phyloP scores from a whole-genome alignment of 2,113 vertebrate species.

The Chitala chitala region DNA sequence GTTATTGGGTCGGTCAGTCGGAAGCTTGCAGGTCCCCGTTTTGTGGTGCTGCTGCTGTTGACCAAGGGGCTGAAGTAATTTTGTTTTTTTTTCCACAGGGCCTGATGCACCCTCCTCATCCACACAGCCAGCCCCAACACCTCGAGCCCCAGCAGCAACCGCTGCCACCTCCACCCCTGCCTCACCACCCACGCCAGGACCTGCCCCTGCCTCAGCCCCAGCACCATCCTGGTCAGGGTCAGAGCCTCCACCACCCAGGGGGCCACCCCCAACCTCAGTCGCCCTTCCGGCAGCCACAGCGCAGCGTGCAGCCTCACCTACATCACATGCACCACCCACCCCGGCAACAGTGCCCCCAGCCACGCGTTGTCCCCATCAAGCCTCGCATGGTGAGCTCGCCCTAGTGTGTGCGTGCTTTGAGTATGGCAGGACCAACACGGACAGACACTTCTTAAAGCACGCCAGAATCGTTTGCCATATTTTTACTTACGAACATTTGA shows the following conservation, averaged over 20 bases:
- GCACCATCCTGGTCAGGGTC: slow-evolving; percentile 53
- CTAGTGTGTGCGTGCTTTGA: too few relatives aligned
- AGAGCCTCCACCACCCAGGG: slow-evolving; percentile 44
- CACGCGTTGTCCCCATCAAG: slow-evolving; percentile 62
- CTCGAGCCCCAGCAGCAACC: slow-evolving; percentile 67
- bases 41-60: neutral
- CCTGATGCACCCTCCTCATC: slow-evolving; percentile 74
- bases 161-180: slow-evolving; percentile 56
- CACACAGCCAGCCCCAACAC: slow-evolving; percentile 67
- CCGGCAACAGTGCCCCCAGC: slow-evolving; percentile 68
- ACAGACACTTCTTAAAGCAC: too few relatives aligned
- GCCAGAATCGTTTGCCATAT: too few relatives aligned
- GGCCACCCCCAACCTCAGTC: slow-evolving; percentile 77
- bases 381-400: slow-evolving; percentile 74
- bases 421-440: too few relatives aligned
- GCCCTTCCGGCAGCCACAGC: slow-evolving; percentile 78
- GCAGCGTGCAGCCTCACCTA: slow-evolving; percentile 56
- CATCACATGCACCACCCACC: slow-evolving; percentile 72
- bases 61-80: neutral
- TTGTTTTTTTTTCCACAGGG: slow-evolving; percentile 55
- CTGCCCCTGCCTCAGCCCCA: slow-evolving; percentile 35
- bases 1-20: too few relatives aligned
- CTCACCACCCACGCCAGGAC: slow-evolving; percentile 29
- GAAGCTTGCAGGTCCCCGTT: too few relatives aligned
- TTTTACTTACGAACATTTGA: too few relatives aligned